Evolutionary conservation across 2,888 invertebrate genomes (phyloP), one percentile per base, ranked within the genome.

Genomic region (Drepanosiphum platanoidis): DNA sequence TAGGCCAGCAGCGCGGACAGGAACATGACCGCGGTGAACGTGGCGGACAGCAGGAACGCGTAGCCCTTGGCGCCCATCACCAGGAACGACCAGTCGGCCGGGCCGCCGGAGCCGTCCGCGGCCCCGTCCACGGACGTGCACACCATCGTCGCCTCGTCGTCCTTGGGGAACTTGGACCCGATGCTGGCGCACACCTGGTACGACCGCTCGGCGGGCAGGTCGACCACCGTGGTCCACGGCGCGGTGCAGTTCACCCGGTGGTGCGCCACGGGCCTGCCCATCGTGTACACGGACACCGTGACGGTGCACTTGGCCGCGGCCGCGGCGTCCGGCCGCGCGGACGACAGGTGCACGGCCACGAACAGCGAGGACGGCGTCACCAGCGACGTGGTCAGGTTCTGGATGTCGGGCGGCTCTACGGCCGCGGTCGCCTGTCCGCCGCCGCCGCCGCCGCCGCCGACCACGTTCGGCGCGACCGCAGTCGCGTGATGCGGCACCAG

Each of bases 211-310:
- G 92, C 91, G n/a, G 92, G 89, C 27, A 94, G 91, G 0, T 93
- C 94, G 79, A 92, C 91, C 89, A 94, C 92, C 13, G 92, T 92
- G 87, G 93, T 91, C 87, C 91, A 91, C 0, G 92, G 92, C 22
- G 92, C 90, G 83, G 92, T 91, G 88, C 94, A 94, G 61, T 93
- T 93, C 0, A 94, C 90, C 87, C 92, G 92, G 88, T 92, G 92
- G 87, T 93, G 93, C 8, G 92, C 93, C 39, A 93, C 91, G 0
- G 89, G 88, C 0, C 89, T 88, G 36, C 90, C 89, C 0, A 88
- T 88, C 7, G 89, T 89, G 86, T 90, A 90, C 11, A 91, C 86
- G 74, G 87, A 86, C n/a, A 88, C 74, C n/a, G 87, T 87, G n/a
- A 88, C 80, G 34, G 86, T 80, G 46, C 88, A 88, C 71, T 87